These are phyloP conservation scores for Ruditapes philippinarum DNA, from an alignment of 1,140 invertebrate genomes.

Conservation along the genomic window DNA sequence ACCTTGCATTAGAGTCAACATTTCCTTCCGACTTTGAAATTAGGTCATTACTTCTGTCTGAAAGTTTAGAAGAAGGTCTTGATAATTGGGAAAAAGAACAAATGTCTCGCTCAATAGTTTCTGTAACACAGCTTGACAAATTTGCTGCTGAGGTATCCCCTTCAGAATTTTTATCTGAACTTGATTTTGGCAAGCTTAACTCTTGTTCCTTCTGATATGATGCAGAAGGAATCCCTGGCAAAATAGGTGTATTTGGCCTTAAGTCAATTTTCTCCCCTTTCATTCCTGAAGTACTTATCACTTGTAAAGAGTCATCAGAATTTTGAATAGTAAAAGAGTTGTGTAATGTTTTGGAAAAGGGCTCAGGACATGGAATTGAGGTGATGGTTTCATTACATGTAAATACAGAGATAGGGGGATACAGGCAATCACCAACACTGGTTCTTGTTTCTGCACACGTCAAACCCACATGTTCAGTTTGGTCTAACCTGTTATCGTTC, in stretches of 20 bases:
- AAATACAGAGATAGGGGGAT: background rate
- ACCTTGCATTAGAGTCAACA: too few species aligned
- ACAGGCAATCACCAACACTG: background rate
- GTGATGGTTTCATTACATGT: background rate
- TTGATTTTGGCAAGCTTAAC: background rate
- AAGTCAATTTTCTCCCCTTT: background rate
- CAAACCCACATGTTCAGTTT: background rate
- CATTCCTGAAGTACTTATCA: background rate
- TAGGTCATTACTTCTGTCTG: too few species aligned
- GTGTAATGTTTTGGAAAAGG: background rate
- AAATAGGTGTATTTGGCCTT: constrained; percentile 25
- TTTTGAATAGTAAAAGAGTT: background rate
- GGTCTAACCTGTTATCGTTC: background rate
- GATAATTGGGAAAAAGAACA: too few species aligned
- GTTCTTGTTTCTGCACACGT: background rate
- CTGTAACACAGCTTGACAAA: too few species aligned
- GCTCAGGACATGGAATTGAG: background rate
- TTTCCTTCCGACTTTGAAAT: too few species aligned
- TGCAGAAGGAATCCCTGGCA: constrained; percentile 54
- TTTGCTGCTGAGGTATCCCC: too few species aligned
- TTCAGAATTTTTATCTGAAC: too few species aligned
- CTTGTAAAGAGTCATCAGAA: background rate
- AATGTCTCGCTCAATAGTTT: too few species aligned
- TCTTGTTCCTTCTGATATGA: background rate
- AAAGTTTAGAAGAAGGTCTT: too few species aligned